A percentile compares a stretch with the other conserved stretches of the same genome.
These are phyloP conservation scores for Plumapathes pennacea DNA, from an alignment of 92 coral and sea anemone species.

Conservation along the genomic window DNA sequence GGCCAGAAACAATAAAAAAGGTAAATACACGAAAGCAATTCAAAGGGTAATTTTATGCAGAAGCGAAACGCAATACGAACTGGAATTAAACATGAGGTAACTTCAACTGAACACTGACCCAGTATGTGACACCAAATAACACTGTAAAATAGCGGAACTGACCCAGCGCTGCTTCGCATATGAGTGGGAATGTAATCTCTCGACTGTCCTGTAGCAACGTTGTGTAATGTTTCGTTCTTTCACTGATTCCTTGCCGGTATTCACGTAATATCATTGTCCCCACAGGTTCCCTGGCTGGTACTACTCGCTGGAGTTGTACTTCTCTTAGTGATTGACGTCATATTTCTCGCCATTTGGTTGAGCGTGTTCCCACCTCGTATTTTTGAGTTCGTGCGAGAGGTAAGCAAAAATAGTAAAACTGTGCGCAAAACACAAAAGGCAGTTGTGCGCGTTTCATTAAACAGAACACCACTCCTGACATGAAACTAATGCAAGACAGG, in stretches of 20 bases:
- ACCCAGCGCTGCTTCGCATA: not conserved
- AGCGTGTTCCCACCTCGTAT: conserved; percentile 11
- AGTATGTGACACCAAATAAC: too few species aligned
- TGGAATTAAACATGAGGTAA: not conserved
- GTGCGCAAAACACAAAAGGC: too few species aligned
- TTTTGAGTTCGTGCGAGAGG: conserved; percentile 17
- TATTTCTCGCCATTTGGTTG: conserved; percentile 24
- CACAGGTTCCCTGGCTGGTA: conserved; percentile 34
- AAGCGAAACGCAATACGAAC: not conserved
- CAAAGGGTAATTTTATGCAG: not conserved
- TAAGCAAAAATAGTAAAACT: not conserved
- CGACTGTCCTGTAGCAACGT: not conserved
- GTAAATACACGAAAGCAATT: conserved; percentile 7
- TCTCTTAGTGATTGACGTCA: conserved; percentile 12
- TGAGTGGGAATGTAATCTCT: not conserved
- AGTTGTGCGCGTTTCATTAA: too few species aligned
- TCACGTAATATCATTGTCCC: not conserved
- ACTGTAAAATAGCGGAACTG: not conserved
- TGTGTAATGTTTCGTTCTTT: not conserved
- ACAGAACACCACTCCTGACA: too few species aligned
- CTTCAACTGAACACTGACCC: not conserved
- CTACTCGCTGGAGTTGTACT: conserved; percentile 4
- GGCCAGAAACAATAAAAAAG: conserved; percentile 16
- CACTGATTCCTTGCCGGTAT: not conserved
- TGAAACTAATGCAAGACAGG: too few species aligned